Evolutionary conservation across 2,888 invertebrate species (phyloP), one percentile per base, ranked within the genome.

Genomic region (Apoderus coryli): DNA sequence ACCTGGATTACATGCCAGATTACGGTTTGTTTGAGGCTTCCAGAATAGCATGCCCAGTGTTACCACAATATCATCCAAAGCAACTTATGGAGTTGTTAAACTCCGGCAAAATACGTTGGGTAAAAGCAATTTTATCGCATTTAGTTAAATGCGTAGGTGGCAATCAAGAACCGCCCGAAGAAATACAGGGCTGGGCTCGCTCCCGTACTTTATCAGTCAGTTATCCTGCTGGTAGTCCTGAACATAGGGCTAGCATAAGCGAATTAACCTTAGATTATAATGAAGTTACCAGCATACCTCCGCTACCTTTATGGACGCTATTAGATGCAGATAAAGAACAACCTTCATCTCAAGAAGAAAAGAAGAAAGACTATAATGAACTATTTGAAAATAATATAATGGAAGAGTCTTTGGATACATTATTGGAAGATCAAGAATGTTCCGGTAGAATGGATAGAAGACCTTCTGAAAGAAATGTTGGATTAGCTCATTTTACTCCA

Each of bases 61-160:
- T 98, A 35, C 98, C 98, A 0, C 98, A 99, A 50, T 99, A 98
- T 56, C 98, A 99, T 61, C 98, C 98, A 0, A 95, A 95, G 50
- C 96, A 96, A 50, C 63, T 99, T 16, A 95, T 98, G 85, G 98
- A 98, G 52, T 61, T 99, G 22, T 66, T 99, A 14, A 96, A 96
- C 61, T 95, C 93, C 31, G 98, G 98, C 3, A 95, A 93, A 62
- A 93, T 92, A 43, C 69, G 89, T 48, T 86, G 96, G 76, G 98
- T 98, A 0, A 95, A 96, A 55, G 96, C 96, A 1, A 98, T 99
- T 40, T 67, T 99, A 24, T 82, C 90, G 1, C 96, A 99, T 66
- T 68, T 99, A 31, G 90, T 96, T 15, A 76, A 89, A 59, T 88
- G 65, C 36, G 61, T 67, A 24, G 61, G 64, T 2, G 64, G 64